These are phyloP conservation scores for Lapara coniferarum DNA, from an alignment of 2,888 invertebrate species.

Conservation along the genomic window DNA sequence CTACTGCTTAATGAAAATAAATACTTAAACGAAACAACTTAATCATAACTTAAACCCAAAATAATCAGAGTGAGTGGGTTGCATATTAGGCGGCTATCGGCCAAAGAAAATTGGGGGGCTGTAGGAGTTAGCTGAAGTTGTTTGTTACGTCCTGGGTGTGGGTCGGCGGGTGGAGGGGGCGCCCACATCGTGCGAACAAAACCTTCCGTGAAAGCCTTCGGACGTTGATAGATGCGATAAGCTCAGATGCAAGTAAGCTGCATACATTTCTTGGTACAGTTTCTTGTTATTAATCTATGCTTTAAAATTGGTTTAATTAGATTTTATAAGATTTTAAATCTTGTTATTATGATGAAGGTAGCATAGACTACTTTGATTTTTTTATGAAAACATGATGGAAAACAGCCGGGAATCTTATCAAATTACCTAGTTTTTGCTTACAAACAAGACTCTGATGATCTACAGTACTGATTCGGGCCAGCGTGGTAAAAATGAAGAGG, in stretches of 20 bases:
- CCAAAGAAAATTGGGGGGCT: slow-evolving; percentile 72
- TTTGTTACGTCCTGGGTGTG: slow-evolving; percentile 66
- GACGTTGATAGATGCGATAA: slow-evolving; percentile 69
- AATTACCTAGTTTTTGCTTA: too few relatives aligned
- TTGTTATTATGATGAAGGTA: neutral
- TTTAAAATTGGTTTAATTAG: slow-evolving; percentile 28
- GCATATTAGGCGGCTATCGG: slow-evolving; percentile 65
- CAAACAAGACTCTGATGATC: too few relatives aligned
- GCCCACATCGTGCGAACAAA: slow-evolving; percentile 70
- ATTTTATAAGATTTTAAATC: neutral
- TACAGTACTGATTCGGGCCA: too few relatives aligned
- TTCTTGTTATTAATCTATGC: slow-evolving; percentile 59
- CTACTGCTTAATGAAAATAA: too few relatives aligned
- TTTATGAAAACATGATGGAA: too few relatives aligned
- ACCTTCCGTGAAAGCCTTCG: slow-evolving; percentile 80
- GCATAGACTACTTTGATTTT: too few relatives aligned
- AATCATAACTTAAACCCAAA: neutral
- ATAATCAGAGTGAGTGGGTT: slow-evolving; percentile 46
- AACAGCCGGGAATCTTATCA: too few relatives aligned
- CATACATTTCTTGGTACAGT: slow-evolving; percentile 79
- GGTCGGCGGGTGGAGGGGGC: slow-evolving; percentile 46
- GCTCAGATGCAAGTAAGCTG: slow-evolving; percentile 82
- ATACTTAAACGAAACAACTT: too few relatives aligned
- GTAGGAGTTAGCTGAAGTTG: slow-evolving; percentile 69
- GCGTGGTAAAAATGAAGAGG: too few relatives aligned